Base-by-base conservation (phyloP, 2,113 vertebrate genomes). In the Oreamnos americanus region DNA sequence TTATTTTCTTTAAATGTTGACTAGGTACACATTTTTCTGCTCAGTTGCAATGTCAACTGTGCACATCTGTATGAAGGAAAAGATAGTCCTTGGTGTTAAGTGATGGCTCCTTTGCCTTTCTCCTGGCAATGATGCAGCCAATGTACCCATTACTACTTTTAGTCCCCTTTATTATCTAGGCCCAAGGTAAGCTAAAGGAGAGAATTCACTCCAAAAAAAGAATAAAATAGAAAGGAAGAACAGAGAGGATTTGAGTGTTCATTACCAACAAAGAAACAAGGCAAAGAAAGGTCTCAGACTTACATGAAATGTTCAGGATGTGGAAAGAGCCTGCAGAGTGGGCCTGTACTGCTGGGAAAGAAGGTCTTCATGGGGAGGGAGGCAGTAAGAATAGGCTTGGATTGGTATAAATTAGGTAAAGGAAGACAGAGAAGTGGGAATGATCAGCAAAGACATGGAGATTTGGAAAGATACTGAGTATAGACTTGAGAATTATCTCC, bases 1-100 rank as follows among this genome's bases (percentile, higher is more conserved):
- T 97, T 96, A 45, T 71, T 92, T 88, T 26, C 82, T 96, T 76
- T 94, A 43, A 90, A 93, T 87, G 67, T 89, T 96, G 82, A 82
- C 82, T 82, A 14, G 23, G n/a, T 51, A 90, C 10, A 11, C 74
- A 45, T 78, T 94, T 94, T 84, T 47, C 25, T 74, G 13, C 67
- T 89, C 26, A 5, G 45, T 45, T 51, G 55, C 83, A 85, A 25
- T 57, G 43, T 33, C 57, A 43, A n/a, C 43, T 51, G 11, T 28
- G 57, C 12, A 49, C 51, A 39, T 74, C 23, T 90, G 45, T 26
- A 12, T 58, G 39, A 79, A 71, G 43, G 55, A 23, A 82, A 85
- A 47, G 28, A 9, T 64, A 79, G 33, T 17, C 2, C 6, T 83
- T 33, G 6, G 11, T 33, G 11, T 49, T 1, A 16, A 91, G 36